Evolutionary conservation across 2,888 invertebrate species (phyloP).

Genomic region (Pheosia tremula): DNA sequence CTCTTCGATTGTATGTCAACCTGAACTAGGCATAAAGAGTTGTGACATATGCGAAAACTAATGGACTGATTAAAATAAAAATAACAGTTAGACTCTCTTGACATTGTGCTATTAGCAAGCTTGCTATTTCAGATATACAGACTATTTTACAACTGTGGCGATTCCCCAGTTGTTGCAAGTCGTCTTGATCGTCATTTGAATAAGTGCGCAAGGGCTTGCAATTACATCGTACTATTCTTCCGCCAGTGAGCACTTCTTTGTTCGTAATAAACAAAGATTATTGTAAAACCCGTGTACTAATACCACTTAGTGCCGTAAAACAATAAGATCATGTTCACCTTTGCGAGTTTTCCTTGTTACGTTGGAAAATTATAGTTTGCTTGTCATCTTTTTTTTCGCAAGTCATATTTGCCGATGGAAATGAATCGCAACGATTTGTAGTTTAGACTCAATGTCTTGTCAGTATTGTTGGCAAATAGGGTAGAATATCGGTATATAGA

Average conservation of each 20-base stretch:
- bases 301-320: constrained; percentile 18
- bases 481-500: too few species aligned
- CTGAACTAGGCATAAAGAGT: not conserved
- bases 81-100: too few species aligned
- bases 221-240: constrained; percentile 17
- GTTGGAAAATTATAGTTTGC: constrained; percentile 18
- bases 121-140: too few species aligned
- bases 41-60: too few species aligned
- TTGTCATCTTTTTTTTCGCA: constrained; percentile 15
- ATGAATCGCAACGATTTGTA: constrained; percentile 8
- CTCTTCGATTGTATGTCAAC: not conserved
- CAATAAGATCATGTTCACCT: constrained; percentile 30
- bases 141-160: too few species aligned
- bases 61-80: too few species aligned
- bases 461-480: not conserved
- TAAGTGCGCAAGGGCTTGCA: not conserved
- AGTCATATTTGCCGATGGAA: constrained; percentile 9
- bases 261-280: constrained; percentile 20
- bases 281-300: constrained; percentile 19
- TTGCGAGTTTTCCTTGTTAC: constrained; percentile 30
- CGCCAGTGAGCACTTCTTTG: constrained; percentile 14
- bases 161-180: not conserved
- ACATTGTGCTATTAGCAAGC: too few species aligned
- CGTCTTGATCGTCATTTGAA: not conserved
- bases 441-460: constrained; percentile 10